Conservation (phyloP, 2,113 vertebrate genomes). For the Rhea americana region DNA sequence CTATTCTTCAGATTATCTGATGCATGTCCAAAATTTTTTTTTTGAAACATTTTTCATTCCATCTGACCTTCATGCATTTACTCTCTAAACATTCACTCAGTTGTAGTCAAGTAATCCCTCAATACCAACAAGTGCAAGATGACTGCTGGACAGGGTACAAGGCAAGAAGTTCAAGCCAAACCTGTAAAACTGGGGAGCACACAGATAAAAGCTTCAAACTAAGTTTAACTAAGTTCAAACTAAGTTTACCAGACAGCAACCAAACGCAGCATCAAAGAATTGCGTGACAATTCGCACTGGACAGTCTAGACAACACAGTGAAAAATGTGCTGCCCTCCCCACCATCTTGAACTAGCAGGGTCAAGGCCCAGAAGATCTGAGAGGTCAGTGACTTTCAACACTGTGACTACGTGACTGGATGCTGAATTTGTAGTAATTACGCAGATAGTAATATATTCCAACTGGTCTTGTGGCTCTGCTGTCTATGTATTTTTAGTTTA, state of each 20-base stretch:
- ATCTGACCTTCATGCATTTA: neutral
- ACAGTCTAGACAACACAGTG: neutral
- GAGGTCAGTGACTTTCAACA: neutral
- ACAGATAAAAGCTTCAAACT: neutral
- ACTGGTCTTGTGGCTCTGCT: neutral
- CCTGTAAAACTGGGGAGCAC: neutral
- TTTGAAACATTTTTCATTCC: neutral
- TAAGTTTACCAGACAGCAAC: neutral
- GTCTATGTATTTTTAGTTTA: neutral
- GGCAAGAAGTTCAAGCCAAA: neutral
- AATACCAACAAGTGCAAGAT: neutral
- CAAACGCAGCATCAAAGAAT: neutral
- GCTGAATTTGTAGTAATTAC: neutral
- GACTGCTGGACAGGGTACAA: neutral
- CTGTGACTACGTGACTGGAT: neutral
- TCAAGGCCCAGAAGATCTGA: neutral
- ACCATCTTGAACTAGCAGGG: neutral
- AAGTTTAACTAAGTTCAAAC: neutral
- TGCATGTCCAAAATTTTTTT: neutral
- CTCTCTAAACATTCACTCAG: neutral
- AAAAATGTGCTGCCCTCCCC: neutral
- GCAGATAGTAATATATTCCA: neutral
- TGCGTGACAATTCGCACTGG: fast-evolving
- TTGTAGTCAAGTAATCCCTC: neutral
- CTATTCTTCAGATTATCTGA: neutral